Evolutionary conservation across 2,797 vertebrate species (phyloP).

Genomic region (Hephaestus fuliginosus): DNA sequence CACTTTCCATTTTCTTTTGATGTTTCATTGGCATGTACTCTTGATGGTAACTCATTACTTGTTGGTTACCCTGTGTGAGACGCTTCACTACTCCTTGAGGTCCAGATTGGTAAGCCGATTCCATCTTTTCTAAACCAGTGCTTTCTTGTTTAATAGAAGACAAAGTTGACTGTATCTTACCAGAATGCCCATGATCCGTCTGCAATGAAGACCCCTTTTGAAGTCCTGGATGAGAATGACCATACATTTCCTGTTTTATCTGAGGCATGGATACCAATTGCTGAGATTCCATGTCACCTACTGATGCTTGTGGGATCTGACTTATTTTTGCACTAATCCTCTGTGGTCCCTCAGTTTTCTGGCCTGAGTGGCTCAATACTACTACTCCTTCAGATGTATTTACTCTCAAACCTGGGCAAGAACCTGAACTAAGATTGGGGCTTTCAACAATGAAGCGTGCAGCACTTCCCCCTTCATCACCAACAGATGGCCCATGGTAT

Average conservation of each 20-base stretch:
- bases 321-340: conserved; percentile 98
- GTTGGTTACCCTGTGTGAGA: conserved; percentile 88
- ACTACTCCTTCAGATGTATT: conserved; percentile 98
- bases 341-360: conserved; percentile 96
- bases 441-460: conserved; percentile 91
- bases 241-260: conserved; percentile 94
- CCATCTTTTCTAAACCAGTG: conserved; percentile 88
- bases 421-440: conserved; percentile 82
- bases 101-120: conserved; percentile 88
- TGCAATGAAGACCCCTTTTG: conserved; percentile 89
- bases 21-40: conserved; percentile 89
- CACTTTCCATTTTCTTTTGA: conserved; percentile 91
- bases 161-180: conserved; percentile 89
- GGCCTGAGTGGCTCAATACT: conserved; percentile 96
- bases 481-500: conserved; percentile 86
- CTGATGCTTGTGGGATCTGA: conserved; percentile 96
- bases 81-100: conserved; percentile 92
- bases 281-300: conserved; percentile 96
- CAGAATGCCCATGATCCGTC: conserved; percentile 89
- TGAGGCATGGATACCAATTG: conserved; percentile 96
- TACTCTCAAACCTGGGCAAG: conserved; percentile 94
- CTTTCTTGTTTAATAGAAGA: conserved; percentile 91
- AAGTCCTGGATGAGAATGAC: conserved; percentile 87
- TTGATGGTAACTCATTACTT: conserved; percentile 90
- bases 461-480: conserved; percentile 90